These are phyloP conservation scores for Enteromius trimaculatus DNA, from an alignment of 2,797 vertebrate species.

Conservation along the genomic window DNA sequence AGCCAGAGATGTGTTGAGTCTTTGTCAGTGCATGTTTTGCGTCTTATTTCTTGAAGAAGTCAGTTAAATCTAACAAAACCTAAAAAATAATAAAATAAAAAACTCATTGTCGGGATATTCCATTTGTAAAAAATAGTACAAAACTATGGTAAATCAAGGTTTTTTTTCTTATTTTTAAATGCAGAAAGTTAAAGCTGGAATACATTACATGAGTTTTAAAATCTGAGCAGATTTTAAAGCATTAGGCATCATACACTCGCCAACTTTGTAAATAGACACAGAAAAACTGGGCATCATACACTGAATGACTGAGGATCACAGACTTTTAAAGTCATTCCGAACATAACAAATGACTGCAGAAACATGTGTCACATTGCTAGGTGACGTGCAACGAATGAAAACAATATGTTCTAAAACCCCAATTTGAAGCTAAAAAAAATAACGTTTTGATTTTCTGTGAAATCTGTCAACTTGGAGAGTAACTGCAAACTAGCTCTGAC, in stretches of 20 bases:
- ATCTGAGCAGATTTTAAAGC: background rate
- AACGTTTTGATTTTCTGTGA: background rate
- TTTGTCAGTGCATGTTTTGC: conserved; percentile 51
- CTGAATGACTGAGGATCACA: conserved; percentile 9
- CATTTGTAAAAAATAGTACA: background rate
- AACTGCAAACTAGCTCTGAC: background rate
- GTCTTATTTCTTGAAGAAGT: conserved; percentile 29
- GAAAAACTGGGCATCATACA: background rate
- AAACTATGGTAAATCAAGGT: background rate
- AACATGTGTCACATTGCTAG: background rate
- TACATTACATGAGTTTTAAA: background rate
- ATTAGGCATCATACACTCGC: background rate
- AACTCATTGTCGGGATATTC: background rate
- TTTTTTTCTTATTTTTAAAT: background rate
- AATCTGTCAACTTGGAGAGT: background rate
- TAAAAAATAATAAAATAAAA: background rate
- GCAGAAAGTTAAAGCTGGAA: background rate
- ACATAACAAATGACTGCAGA: background rate
- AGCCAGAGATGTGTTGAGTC: conserved; percentile 24
- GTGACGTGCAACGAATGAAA: background rate
- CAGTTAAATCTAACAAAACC: background rate
- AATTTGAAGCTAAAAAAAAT: background rate
- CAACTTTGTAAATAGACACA: background rate
- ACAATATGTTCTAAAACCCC: background rate
- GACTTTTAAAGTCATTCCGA: background rate